A percentile compares a stretch with the other conserved stretches of the same genome.
phyloP scores from a whole-genome alignment of 1,140 invertebrate genomes.

The Temnothorax curvispinosus region DNA sequence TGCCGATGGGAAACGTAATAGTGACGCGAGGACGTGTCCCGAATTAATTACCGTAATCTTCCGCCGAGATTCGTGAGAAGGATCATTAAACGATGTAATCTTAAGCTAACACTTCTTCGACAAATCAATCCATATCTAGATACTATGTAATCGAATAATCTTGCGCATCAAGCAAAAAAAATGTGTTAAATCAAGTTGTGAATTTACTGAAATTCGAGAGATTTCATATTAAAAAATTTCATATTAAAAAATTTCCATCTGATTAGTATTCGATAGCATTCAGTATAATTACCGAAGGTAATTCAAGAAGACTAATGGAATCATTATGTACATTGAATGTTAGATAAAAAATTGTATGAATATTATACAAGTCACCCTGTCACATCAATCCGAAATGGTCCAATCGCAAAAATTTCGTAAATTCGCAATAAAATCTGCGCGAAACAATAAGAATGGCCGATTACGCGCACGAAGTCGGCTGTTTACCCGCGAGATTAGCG shows the following conservation, averaged over 20 bases:
- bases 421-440: constrained; percentile 48
- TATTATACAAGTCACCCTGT: not conserved
- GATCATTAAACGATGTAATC: constrained; percentile 37
- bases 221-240: not conserved
- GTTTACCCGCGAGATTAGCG: constrained; percentile 67
- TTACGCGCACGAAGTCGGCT: constrained; percentile 42
- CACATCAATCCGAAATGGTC: not conserved
- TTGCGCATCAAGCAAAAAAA: not conserved
- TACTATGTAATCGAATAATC: not conserved
- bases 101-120: constrained; percentile 17
- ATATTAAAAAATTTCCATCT: not conserved
- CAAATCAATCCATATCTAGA: constrained; percentile 12
- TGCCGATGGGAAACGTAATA: constrained; percentile 36
- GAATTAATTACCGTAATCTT: constrained; percentile 48
- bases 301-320: not conserved
- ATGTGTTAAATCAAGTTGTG: not conserved
- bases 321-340: not conserved
- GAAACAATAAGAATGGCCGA: not conserved
- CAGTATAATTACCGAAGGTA: not conserved
- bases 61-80: constrained; percentile 21
- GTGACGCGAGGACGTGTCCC: constrained; percentile 14
- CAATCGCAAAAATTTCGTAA: constrained; percentile 33
- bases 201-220: not conserved
- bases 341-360: not conserved
- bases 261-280: not conserved